A percentile compares a stretch with the other conserved stretches of the same genome.
Conservation (phyloP, 2,113 vertebrate genomes). For the Promerops cafer region DNA sequence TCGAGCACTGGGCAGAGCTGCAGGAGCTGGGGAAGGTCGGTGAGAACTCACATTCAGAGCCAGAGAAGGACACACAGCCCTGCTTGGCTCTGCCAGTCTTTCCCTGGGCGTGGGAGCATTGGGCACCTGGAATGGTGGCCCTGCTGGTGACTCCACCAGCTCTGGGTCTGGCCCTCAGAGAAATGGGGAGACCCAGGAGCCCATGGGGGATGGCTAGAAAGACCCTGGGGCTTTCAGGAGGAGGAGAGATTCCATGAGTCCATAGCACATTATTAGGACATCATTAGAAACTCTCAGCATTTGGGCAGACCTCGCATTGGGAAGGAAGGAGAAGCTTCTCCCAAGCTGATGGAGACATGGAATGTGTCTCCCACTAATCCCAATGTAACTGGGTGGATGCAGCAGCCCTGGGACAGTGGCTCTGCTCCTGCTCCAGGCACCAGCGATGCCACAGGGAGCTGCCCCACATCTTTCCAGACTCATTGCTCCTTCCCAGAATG, state of each 20-base stretch:
- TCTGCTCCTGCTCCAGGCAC: fast-evolving
- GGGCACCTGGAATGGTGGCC: fast-evolving
- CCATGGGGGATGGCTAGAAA: neutral
- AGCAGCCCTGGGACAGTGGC: neutral
- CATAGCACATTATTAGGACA: fast-evolving
- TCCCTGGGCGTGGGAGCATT: fast-evolving
- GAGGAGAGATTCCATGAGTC: neutral
- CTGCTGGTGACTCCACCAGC: neutral
- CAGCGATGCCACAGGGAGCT: fast-evolving
- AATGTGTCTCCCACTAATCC: neutral
- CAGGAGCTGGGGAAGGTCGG: fast-evolving
- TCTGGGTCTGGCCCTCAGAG: too few species aligned
- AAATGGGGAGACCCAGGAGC: neutral
- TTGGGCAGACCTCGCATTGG: fast-evolving
- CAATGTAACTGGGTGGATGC: neutral
- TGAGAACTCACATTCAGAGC: fast-evolving
- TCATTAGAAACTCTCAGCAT: neutral
- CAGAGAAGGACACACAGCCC: neutral
- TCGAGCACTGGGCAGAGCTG: constrained; percentile 64
- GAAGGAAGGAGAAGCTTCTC: neutral
- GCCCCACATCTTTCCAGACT: neutral
- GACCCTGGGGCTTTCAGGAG: neutral
- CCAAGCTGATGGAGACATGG: neutral
- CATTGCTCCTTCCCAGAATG: neutral
- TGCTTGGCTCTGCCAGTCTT: fast-evolving